Base-by-base conservation (phyloP, 1,140 invertebrate genomes). In the Steinernema feltiae region DNA sequence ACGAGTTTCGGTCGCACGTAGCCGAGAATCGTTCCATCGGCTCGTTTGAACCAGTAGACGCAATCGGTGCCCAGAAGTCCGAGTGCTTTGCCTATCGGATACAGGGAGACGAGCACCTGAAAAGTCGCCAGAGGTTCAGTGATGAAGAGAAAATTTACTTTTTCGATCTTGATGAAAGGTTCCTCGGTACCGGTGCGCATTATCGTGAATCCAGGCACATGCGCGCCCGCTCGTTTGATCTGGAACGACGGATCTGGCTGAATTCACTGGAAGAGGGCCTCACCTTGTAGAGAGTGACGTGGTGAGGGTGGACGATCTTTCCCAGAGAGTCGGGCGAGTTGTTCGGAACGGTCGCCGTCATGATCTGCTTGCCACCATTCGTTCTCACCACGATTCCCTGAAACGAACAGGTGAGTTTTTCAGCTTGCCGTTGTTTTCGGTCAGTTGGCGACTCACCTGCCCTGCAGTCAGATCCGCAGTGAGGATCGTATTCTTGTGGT, bases 1-100 rank as follows among this genome's bases (percentile, higher is more conserved):
- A 76, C 81, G 27, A 82, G 71, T 70, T 82, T 82, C n/a, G 80
- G 76, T 21, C 80, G 78, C 41, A 82, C 75, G 69, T 82, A 79
- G 18, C 80, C 80, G 29, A 82, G 32, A 21, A 82, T 74, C 48
- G 80, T 82, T 35, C 74, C 75, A 24, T 78, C 77, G 17, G 75
- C 24, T 30, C 69, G 46, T 32, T 82, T 82, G 24, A 82, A 70
- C 76, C 77, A 82, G 71, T 82, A 82, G 46, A 80, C 81, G 63
- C 81, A 82, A 71, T 82, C 73, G 70, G 70, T 76, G 3, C 81
- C 74, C 18, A 82, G 48, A 18, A 82, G 24, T 18, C 80, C 80
- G 21, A 80, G 70, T 18, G 75, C 78, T 73, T 82, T 82, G n/a
- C 74, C 81, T 27, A 82, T 63, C n/a, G 70, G 76, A 74, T 82